Base-by-base conservation (phyloP, 2,888 invertebrate species). In the Lathronympha strigana region DNA sequence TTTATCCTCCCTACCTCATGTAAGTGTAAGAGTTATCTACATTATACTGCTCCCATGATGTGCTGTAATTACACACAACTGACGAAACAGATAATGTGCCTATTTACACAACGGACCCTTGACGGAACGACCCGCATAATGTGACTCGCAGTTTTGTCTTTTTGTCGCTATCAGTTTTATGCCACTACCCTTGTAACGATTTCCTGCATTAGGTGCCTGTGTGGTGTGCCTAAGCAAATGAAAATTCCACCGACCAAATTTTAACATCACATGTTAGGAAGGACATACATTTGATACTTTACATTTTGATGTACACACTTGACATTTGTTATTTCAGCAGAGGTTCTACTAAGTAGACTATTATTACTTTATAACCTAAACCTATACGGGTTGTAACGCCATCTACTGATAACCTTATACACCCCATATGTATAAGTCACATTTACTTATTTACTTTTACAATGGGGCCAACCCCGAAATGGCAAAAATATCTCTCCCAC, bases 131-230 rank as follows among this genome's bases (percentile, higher is more conserved):
- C 61, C 66, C 60, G 60, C 61, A 66, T 66, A 61, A 66, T 61
- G 61, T 33, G 47, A 45, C 49, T 63, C 21, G 36, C 58, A 54
- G 66, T 66, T 61, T 66, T 66, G 54, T 61, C 60, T 66, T 66
- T 66, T 61, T 66, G 66, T 40, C 47, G 54, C 66, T 54, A 61
- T 66, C 60, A 60, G 45, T 66, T 54, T 53, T 61, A 66, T 40
- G 53, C 19, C 60, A 54, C 53, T 66, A 31, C 61, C 53, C 61
- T 61, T 64, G 23, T 60, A 64, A 40, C 31, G 49, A 50, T 40
- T 25, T 50, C 28, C 49, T 36, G 19, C 49, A 23, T 50, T 43
- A 62, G 28, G 28, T 31, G 36, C 19, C 40, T 15, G 2, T 55
- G 47, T 55, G 25, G 17, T 40, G 40, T 11, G 19, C 8, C n/a